Evolutionary conservation across 2,888 invertebrate species (phyloP).

Genomic region (Conchocele bisecta): DNA sequence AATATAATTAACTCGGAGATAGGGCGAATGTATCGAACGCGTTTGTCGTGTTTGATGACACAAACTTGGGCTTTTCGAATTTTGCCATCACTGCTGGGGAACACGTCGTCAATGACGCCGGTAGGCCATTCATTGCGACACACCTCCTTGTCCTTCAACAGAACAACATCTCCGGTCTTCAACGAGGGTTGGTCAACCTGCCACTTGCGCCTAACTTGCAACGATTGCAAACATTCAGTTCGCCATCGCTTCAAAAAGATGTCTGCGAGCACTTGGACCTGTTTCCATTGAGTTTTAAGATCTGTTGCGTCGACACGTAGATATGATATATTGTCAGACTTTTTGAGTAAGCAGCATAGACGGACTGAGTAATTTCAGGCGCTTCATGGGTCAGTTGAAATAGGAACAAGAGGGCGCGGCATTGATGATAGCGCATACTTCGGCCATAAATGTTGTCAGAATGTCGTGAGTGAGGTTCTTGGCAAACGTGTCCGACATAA

Average conservation of each 20-base stretch:
- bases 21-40: background rate
- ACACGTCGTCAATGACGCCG: background rate
- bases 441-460: conserved; percentile 25
- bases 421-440: conserved; percentile 27
- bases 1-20: background rate
- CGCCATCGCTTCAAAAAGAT: conserved; percentile 37
- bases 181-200: conserved; percentile 10
- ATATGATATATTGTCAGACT: background rate
- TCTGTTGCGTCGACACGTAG: background rate
- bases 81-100: conserved; percentile 17
- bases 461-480: conserved; percentile 25
- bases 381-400: conserved; percentile 23
- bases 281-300: conserved; percentile 8
- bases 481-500: background rate
- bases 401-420: conserved; percentile 12
- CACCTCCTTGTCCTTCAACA: conserved; percentile 21
- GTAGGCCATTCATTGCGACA: conserved; percentile 21
- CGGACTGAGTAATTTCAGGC: conserved; percentile 14
- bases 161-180: conserved; percentile 7
- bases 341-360: conserved; percentile 24
- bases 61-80: conserved; percentile 9
- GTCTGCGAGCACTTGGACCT: conserved; percentile 28
- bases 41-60: background rate
- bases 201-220: conserved; percentile 31
- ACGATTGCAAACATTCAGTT: conserved; percentile 18